Percentiles rank a stretch among this genome's conserved stretches.
Evolutionary conservation across 2,797 vertebrate species (phyloP).

Genomic region (Sebastiscus tertius): DNA sequence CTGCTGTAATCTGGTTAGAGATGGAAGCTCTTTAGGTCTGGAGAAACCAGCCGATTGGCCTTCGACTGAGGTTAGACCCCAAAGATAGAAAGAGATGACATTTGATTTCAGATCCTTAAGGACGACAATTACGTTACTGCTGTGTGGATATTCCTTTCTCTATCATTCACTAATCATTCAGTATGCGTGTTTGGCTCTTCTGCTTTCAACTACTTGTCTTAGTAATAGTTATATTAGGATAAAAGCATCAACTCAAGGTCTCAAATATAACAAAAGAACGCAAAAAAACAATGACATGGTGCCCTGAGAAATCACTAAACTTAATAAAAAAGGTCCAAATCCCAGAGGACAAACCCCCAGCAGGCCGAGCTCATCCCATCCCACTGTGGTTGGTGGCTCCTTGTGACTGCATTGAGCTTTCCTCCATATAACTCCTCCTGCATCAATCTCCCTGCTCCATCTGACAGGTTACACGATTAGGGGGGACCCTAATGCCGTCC

Average conservation of each 20-base stretch:
- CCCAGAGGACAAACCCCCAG: conserved; percentile 40
- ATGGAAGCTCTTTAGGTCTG: conserved; percentile 46
- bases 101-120: neutral
- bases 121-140: neutral
- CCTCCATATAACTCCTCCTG: conserved; percentile 24
- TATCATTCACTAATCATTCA: neutral
- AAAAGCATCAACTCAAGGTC: neutral
- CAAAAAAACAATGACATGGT: neutral
- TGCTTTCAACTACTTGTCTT: neutral
- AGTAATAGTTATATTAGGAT: neutral
- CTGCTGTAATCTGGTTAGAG: conserved; percentile 71
- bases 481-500: conserved; percentile 62
- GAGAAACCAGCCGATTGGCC: conserved; percentile 53
- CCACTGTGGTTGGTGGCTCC: neutral
- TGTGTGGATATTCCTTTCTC: neutral
- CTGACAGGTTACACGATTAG: conserved; percentile 79
- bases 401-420: neutral
- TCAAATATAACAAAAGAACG: conserved; percentile 20
- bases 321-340: conserved; percentile 40
- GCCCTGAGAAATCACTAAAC: conserved; percentile 30
- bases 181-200: neutral
- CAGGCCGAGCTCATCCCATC: neutral
- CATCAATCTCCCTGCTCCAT: conserved; percentile 72
- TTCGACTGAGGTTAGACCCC: conserved; percentile 40
- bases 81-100: conserved; percentile 4